Conservation (phyloP, 2,113 vertebrate species). For the Phrynosoma blainvillii region DNA sequence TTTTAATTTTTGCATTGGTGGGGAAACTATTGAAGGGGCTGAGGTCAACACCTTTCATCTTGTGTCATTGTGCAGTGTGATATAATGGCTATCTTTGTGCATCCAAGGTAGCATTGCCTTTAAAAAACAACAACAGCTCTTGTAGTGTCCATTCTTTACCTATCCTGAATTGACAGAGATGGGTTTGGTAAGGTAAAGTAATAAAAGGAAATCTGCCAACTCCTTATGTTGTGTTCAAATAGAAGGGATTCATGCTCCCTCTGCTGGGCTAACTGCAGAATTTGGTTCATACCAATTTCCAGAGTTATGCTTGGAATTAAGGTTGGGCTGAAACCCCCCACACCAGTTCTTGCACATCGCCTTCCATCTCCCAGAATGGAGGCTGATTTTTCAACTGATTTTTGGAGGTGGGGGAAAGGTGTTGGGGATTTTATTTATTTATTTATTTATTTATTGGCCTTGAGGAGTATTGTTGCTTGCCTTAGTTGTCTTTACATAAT, state of each 20-base stretch:
- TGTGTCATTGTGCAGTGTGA: background rate
- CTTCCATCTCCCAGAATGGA: background rate
- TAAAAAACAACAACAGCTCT: background rate
- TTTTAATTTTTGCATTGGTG: background rate
- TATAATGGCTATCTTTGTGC: conserved; percentile 14
- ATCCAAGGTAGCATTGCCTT: conserved; percentile 23
- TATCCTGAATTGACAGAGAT: background rate
- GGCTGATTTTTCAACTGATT: background rate
- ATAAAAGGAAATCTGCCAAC: conserved; percentile 8
- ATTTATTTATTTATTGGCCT: background rate
- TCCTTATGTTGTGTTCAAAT: background rate
- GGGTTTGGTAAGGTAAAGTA: background rate
- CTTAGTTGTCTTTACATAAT: background rate
- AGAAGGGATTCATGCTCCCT: background rate
- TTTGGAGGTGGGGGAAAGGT: too few relatives aligned
- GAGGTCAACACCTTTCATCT: conserved; percentile 10
- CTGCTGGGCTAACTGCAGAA: conserved; percentile 14
- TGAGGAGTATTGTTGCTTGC: background rate
- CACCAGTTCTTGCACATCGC: background rate
- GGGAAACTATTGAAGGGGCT: background rate
- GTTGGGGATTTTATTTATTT: background rate
- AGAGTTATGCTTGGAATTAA: background rate
- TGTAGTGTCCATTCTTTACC: background rate
- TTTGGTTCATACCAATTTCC: background rate
- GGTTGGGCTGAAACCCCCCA: background rate